Conservation (phyloP, 2,888 invertebrate species). For the Standfussiana lucernea region DNA sequence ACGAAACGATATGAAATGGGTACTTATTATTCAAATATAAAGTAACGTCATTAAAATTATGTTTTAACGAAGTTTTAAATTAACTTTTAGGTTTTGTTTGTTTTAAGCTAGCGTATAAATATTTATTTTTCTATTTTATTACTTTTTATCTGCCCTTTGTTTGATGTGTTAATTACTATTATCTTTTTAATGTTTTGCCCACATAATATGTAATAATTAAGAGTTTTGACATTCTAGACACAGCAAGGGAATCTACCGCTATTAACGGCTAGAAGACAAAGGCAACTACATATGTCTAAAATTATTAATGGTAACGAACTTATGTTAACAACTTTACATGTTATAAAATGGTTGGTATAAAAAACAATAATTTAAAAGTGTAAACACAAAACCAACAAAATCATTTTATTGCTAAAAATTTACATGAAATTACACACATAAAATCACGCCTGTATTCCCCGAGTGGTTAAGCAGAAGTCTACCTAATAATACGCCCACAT, state of each 20-base stretch:
- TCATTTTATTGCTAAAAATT: slow-evolving; percentile 3
- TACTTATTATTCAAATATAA: slow-evolving; percentile 14
- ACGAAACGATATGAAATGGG: slow-evolving; percentile 35
- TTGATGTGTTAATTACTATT: background rate
- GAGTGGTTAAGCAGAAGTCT: no score
- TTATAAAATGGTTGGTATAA: background rate
- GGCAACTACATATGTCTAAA: background rate
- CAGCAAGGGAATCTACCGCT: background rate
- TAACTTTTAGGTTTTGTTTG: slow-evolving; percentile 11
- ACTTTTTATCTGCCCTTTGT: background rate
- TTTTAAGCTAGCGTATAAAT: slow-evolving; percentile 1
- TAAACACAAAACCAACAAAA: background rate
- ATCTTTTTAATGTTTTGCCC: no score
- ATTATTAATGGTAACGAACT: background rate
- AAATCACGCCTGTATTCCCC: no score
- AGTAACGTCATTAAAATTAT: slow-evolving; percentile 21
- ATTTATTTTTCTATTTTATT: background rate
- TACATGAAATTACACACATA: no score
- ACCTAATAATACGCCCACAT: no score
- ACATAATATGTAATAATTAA: background rate
- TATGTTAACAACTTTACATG: background rate
- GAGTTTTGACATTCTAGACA: background rate
- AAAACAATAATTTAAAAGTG: background rate
- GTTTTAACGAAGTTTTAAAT: slow-evolving; percentile 26
- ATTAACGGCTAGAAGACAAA: background rate